Percentiles rank a stretch among this genome's conserved stretches.
These are phyloP conservation scores for Cataglyphis altisquamis DNA, from an alignment of 2,888 invertebrate species.

Conservation along the genomic window DNA sequence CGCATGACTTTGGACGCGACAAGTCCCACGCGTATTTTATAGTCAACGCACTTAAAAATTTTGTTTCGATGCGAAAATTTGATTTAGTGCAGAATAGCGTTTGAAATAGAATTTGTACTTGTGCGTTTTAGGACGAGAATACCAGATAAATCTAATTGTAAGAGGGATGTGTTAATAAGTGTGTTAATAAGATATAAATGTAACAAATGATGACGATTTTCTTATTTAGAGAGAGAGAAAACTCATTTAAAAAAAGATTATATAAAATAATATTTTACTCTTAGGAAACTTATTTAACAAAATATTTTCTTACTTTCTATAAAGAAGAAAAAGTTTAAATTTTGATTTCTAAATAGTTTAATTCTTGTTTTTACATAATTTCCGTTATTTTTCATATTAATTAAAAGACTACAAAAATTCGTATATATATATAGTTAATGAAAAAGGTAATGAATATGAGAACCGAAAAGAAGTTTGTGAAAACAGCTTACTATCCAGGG, in stretches of 20 bases:
- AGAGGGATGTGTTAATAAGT: not conserved
- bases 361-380: not conserved
- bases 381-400: not conserved
- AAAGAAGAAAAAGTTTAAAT: not conserved
- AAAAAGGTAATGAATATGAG: not conserved
- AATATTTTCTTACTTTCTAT: not conserved
- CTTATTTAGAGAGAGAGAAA: not conserved
- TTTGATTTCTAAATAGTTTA: not conserved
- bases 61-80: not conserved
- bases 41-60: constrained; percentile 7
- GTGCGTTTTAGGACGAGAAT: not conserved
- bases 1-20: constrained; percentile 27
- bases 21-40: constrained; percentile 34
- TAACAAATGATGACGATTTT: not conserved
- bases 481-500: not conserved
- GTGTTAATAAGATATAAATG: not conserved
- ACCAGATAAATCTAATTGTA: not conserved
- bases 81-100: not conserved
- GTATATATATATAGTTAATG: not conserved
- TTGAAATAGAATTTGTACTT: not conserved
- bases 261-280: not conserved
- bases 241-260: not conserved
- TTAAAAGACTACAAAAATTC: not conserved
- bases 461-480: not conserved
- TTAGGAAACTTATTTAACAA: not conserved